These are phyloP conservation scores for Dinothrombium tinctorium DNA, from an alignment of 1,140 invertebrate species.

Conservation along the genomic window DNA sequence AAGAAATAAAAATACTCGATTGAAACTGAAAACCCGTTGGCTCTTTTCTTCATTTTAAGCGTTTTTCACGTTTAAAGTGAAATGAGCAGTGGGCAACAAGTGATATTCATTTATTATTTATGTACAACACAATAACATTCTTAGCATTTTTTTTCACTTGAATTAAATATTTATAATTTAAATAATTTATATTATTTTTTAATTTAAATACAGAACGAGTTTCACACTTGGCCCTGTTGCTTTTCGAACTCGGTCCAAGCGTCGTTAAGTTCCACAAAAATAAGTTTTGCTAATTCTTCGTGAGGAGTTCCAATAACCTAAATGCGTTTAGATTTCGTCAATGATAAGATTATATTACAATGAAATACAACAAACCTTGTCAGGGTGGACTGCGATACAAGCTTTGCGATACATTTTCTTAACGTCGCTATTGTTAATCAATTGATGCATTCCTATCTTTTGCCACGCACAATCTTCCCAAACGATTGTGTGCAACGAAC, in stretches of 20 bases:
- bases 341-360: slow-evolving; percentile 5
- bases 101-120: no score
- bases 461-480: slow-evolving; percentile 87
- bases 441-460: slow-evolving; percentile 72
- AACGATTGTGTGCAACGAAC: slow-evolving; percentile 72
- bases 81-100: no score
- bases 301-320: slow-evolving; percentile 68
- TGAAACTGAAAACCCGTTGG: no score
- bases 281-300: slow-evolving; percentile 76
- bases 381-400: slow-evolving; percentile 87
- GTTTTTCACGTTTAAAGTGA: no score
- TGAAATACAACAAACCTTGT: slow-evolving; percentile 45
- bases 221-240: no score
- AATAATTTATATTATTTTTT: neutral
- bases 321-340: slow-evolving; percentile 18
- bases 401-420: slow-evolving; percentile 89
- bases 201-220: no score
- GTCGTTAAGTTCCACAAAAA: slow-evolving; percentile 97
- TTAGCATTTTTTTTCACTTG: no score
- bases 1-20: no score
- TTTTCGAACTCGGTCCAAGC: slow-evolving; percentile 95
- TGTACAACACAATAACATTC: no score
- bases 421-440: slow-evolving; percentile 68
- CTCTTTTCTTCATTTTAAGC: no score
- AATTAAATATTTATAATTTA: neutral